phyloP scores from a whole-genome alignment of 2,888 invertebrate species.

The Spilarctia lutea region DNA sequence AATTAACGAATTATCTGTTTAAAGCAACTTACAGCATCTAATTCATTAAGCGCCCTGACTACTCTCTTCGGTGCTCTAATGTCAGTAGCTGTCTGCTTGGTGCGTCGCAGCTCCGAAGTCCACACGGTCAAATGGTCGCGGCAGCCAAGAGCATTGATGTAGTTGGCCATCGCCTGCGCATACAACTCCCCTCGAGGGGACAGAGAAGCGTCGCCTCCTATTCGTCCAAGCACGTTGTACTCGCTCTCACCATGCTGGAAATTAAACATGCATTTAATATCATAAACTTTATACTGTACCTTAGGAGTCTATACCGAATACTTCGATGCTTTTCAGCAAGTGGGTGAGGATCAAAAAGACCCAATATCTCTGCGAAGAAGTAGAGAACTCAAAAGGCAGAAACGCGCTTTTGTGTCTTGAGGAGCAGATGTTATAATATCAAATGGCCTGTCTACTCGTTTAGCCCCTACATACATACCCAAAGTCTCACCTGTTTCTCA shows the following conservation, averaged over 20 bases:
- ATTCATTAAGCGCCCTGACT: conserved; percentile 95
- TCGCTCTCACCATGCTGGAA: conserved; percentile 96
- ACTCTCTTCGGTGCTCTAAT: conserved; percentile 94
- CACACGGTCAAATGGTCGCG: conserved; percentile 93
- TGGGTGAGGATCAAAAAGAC: neutral
- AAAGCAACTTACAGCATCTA: conserved; percentile 92
- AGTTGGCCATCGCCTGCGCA: conserved; percentile 90
- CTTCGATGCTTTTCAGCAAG: neutral
- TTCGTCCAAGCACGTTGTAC: conserved; percentile 95
- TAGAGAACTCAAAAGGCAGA: neutral
- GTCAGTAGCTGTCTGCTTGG: conserved; percentile 94
- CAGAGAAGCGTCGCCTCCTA: conserved; percentile 96
- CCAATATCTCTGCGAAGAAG: neutral
- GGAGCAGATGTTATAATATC: neutral
- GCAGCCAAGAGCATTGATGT: conserved; percentile 87
- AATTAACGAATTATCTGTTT: neutral
- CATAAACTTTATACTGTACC: neutral
- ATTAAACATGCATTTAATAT: conserved; percentile 8
- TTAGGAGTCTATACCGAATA: neutral
- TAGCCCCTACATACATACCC: too few relatives aligned
- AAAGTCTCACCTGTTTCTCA: too few relatives aligned
- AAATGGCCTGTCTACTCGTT: neutral
- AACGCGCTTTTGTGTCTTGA: neutral
- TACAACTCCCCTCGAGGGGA: conserved; percentile 94
- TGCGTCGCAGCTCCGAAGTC: conserved; percentile 95